phyloP scores from a whole-genome alignment of 92 coral and sea anemone genomes.

The Heliopora coerulea region DNA sequence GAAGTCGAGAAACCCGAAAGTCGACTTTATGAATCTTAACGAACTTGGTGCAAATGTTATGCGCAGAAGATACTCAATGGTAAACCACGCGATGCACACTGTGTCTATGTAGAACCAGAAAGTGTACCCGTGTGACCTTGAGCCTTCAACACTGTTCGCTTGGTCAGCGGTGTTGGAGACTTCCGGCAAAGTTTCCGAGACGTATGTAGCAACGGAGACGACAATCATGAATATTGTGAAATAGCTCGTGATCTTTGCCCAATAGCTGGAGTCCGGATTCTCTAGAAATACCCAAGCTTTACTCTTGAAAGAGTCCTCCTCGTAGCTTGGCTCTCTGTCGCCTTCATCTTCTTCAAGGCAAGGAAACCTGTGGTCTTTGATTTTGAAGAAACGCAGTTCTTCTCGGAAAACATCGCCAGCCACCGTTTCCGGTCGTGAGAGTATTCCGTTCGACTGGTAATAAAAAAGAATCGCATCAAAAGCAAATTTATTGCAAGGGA shows the following conservation, averaged over 20 bases:
- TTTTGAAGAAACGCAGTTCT: conserved; percentile 75
- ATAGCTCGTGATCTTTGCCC: conserved; percentile 54
- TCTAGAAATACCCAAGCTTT: conserved; percentile 76
- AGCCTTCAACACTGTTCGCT: conserved; percentile 25
- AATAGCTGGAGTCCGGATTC: conserved; percentile 57
- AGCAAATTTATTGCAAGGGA: conserved; percentile 77
- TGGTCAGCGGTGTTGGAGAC: conserved; percentile 21
- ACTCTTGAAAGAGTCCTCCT: conserved; percentile 8
- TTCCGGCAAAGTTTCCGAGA: conserved; percentile 72
- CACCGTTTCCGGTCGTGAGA: conserved; percentile 78
- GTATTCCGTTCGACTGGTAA: conserved; percentile 88
- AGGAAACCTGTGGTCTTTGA: conserved; percentile 48
- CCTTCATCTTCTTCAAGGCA: background rate
- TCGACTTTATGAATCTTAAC: conserved; percentile 59
- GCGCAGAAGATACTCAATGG: conserved; percentile 69
- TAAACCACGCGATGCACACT: conserved; percentile 73
- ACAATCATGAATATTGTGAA: conserved; percentile 57
- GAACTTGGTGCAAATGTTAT: conserved; percentile 63
- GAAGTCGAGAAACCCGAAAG: conserved; percentile 76
- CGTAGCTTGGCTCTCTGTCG: background rate
- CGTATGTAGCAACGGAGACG: conserved; percentile 61
- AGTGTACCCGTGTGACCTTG: conserved; percentile 39
- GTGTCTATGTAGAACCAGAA: conserved; percentile 89
- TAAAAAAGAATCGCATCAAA: conserved; percentile 90
- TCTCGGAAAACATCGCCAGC: conserved; percentile 75